Percentiles rank a stretch among this genome's conserved stretches.
phyloP scores from a whole-genome alignment of 2,113 vertebrate species.

The Nibea albiflora region DNA sequence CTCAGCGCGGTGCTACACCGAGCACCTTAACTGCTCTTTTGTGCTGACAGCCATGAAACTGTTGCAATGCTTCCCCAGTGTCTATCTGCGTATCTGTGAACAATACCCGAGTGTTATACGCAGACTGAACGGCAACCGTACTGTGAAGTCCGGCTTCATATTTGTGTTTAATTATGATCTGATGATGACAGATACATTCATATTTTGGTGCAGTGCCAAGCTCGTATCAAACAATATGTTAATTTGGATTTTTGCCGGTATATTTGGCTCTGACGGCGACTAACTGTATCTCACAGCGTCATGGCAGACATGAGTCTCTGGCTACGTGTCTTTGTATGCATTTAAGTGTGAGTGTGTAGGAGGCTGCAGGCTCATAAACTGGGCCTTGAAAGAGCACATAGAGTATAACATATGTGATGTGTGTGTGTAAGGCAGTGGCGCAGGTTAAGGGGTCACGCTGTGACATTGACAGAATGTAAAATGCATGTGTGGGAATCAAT shows the following conservation, averaged over 20 bases:
- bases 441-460: neutral
- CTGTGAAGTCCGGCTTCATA: neutral
- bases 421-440: neutral
- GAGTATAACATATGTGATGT: neutral
- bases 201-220: neutral
- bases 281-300: conserved; percentile 43
- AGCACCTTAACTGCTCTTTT: conserved; percentile 38
- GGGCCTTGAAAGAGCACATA: conserved; percentile 12
- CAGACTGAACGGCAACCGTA: neutral
- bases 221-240: neutral
- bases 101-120: neutral
- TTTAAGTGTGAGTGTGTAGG: conserved; percentile 60
- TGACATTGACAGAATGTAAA: neutral
- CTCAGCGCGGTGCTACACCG: conserved; percentile 10
- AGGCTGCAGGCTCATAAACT: conserved; percentile 51
- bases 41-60: conserved; percentile 25
- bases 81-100: neutral
- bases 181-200: neutral
- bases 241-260: neutral
- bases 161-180: neutral
- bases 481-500: conserved; percentile 4
- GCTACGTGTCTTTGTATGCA: conserved; percentile 41
- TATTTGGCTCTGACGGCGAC: neutral
- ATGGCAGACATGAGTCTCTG: conserved; percentile 55
- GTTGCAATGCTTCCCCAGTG: neutral